Percentiles rank a stretch among this genome's conserved stretches.
Conservation (phyloP, 2,888 invertebrate genomes). For the Prenolepis imparis region DNA sequence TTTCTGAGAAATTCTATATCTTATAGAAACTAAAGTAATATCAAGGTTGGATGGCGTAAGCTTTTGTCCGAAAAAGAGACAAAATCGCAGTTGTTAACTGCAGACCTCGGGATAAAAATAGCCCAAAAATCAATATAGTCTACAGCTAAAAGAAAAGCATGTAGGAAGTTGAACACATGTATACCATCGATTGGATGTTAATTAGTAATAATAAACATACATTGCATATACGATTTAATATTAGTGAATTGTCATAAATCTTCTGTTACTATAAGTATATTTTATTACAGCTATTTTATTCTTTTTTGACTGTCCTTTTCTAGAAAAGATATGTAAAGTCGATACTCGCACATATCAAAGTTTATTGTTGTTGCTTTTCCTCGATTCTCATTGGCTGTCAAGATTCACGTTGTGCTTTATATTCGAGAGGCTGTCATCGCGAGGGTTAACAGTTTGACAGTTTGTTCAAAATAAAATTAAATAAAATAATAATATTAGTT, state of each 20-base stretch:
- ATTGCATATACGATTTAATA: neutral
- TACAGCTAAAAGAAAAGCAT: slow-evolving; percentile 16
- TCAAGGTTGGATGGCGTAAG: slow-evolving; percentile 10
- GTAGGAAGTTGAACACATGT: neutral
- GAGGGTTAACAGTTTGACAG: too few relatives aligned
- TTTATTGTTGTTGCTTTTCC: too few relatives aligned
- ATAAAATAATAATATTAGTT: too few relatives aligned
- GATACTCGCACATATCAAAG: too few relatives aligned
- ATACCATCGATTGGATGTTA: slow-evolving; percentile 2
- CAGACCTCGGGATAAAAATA: slow-evolving; percentile 36
- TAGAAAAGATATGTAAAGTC: too few relatives aligned
- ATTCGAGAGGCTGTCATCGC: too few relatives aligned
- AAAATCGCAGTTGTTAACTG: slow-evolving; percentile 37
- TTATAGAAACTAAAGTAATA: neutral
- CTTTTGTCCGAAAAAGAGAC: slow-evolving; percentile 32
- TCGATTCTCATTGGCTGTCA: too few relatives aligned
- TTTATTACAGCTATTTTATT: neutral
- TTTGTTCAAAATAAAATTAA: too few relatives aligned
- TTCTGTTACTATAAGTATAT: neutral
- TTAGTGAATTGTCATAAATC: neutral
- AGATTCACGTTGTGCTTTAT: too few relatives aligned
- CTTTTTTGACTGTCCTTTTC: too few relatives aligned
- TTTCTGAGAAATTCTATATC: slow-evolving; percentile 17
- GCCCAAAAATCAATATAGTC: slow-evolving; percentile 40
- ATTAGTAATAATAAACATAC: slow-evolving; percentile 1